A percentile compares a stretch with the other conserved stretches of the same genome.
These are phyloP conservation scores for Octodon degus DNA, from an alignment of 2,113 vertebrate genomes.

Conservation along the genomic window DNA sequence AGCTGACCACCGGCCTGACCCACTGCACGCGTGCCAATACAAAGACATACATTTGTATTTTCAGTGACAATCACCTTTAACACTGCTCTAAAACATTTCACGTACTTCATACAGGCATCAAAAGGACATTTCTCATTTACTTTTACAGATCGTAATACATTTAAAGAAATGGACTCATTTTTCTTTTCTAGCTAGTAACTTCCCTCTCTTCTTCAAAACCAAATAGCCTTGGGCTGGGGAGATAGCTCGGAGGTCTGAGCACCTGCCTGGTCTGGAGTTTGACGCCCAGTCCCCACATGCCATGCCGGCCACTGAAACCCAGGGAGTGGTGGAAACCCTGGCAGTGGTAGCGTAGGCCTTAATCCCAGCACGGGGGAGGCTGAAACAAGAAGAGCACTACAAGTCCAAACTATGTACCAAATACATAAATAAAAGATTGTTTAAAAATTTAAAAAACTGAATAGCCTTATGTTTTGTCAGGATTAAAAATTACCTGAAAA, in stretches of 20 bases:
- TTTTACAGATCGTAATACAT: background rate
- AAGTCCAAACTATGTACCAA: no score
- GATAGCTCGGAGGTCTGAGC: background rate
- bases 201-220: background rate
- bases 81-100: conserved; percentile 6
- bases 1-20: background rate
- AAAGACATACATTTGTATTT: background rate
- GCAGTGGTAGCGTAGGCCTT: no score
- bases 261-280: no score
- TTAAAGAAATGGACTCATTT: conserved; percentile 7
- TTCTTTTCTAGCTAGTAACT: conserved; percentile 44
- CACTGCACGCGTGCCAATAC: background rate
- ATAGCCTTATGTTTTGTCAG: background rate
- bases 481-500: conserved; percentile 37
- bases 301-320: no score
- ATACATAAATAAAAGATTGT: no score
- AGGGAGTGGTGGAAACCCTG: no score
- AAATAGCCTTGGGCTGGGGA: background rate
- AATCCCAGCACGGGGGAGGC: no score
- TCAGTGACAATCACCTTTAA: conserved; percentile 45
- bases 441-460: no score
- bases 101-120: conserved; percentile 17
- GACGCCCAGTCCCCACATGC: no score
- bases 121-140: conserved; percentile 41
- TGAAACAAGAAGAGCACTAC: no score